phyloP scores from a whole-genome alignment of 1,140 invertebrate species.

The Hyles euphorbiae region DNA sequence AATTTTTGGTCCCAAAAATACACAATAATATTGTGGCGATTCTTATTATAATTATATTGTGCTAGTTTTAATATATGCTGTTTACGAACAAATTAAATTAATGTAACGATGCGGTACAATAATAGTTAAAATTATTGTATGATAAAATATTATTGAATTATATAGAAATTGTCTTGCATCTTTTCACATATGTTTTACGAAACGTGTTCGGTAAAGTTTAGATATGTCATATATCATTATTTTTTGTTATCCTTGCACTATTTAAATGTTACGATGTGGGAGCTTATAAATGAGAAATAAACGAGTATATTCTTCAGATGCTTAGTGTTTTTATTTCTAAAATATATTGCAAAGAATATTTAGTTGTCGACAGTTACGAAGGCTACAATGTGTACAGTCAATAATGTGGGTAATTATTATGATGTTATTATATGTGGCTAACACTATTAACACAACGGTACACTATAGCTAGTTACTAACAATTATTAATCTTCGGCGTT shows the following conservation, averaged over 20 bases:
- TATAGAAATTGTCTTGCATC: not conserved
- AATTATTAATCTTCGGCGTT: slow-evolving; percentile 5
- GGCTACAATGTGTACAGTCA: no score
- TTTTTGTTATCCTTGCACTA: slow-evolving; percentile 7
- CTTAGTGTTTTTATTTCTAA: slow-evolving; percentile 59
- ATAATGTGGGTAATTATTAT: no score
- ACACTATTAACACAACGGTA: no score
- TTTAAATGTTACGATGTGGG: slow-evolving; percentile 1
- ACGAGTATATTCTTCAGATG: slow-evolving; percentile 59
- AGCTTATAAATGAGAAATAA: slow-evolving; percentile 49
- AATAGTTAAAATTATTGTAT: slow-evolving; percentile 5
- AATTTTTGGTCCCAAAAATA: no score
- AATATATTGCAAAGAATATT: no score
- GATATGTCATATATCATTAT: slow-evolving; percentile 19
- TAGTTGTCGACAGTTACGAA: no score
- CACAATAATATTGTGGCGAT: no score
- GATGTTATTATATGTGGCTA: no score
- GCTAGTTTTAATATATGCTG: no score
- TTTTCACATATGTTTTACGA: slow-evolving; percentile 12
- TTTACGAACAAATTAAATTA: no score
- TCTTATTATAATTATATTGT: no score
- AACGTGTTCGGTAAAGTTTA: slow-evolving; percentile 15
- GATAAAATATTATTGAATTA: slow-evolving; percentile 1
- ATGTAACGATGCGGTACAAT: not conserved
- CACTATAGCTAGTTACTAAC: not conserved